Base-by-base conservation (phyloP, 2,888 invertebrate genomes). In the Lordiphosa fenestrarum region DNA sequence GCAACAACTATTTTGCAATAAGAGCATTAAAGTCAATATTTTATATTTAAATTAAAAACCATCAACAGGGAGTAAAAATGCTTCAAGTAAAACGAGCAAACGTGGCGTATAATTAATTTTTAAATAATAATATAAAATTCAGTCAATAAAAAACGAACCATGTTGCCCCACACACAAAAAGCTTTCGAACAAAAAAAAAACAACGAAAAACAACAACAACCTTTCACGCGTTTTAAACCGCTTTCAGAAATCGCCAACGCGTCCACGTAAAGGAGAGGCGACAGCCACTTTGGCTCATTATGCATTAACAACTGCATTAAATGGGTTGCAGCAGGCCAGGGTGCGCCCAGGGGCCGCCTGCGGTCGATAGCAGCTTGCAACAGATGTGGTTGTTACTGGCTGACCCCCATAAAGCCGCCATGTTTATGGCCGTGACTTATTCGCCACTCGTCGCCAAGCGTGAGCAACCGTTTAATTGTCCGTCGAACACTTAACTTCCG, bases 41-140 rank as follows among this genome's bases (percentile, higher is more conserved):
- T 73, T 52, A 61, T 69, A 66, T 62, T 63, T 69, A 53, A 63
- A 57, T 62, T 52, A 73, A 71, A 59, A 67, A 42, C 30, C 39
- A 46, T 38, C 19, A 56, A 19, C 50, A 41, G 35, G 13, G 42
- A 30, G 15, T 33, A 10, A 44, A 44, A 44, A 33, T 44, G 44
- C 44, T 44, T 44, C 33, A 66, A 53, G 63, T 67, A 70, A 46
- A 56, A 53, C 40, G 57, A 56, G 51, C 15, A 55, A 66, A 58
- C 61, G 61, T 60, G 68, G 62, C 71, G 61, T 75, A 60, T 71
- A 83, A 83, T 85, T 85, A 80, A 84, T 84, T 85, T 83, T 84
- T 66, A 77, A 81, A 77, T 81, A 73, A 83, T 80, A 70, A 76
- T 69, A 70, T 66, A 71, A 74, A 83, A 80, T 50, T 55, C 64